Evolutionary conservation across 2,888 invertebrate species (phyloP).

Genomic region (Morpho achilles): DNA sequence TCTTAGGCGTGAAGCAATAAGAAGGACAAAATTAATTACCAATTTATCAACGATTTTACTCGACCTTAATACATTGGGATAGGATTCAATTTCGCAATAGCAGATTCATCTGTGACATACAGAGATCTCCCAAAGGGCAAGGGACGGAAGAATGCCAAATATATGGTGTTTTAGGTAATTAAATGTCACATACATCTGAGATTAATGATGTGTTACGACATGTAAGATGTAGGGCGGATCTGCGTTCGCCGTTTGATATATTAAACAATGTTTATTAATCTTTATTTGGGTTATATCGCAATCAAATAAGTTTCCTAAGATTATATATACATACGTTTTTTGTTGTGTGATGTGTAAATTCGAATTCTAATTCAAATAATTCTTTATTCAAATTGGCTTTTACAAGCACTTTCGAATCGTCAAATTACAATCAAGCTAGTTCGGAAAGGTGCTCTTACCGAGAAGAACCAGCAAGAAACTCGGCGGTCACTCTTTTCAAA

Average conservation of each 20-base stretch:
- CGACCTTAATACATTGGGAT: slow-evolving; percentile 27
- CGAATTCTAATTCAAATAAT: too few species aligned
- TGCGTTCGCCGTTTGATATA: background rate
- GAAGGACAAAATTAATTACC: slow-evolving; percentile 66
- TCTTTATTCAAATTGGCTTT: too few species aligned
- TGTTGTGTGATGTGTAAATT: too few species aligned
- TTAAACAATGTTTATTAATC: slow-evolving; percentile 1
- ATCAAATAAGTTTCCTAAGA: background rate
- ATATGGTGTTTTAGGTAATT: slow-evolving; percentile 79
- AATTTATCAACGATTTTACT: slow-evolving; percentile 22
- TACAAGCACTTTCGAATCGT: too few species aligned
- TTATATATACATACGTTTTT: too few species aligned
- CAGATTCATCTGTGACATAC: slow-evolving; percentile 12
- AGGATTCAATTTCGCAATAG: slow-evolving; percentile 29
- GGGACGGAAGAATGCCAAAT: slow-evolving; percentile 72
- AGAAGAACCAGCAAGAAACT: too few species aligned
- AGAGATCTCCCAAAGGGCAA: slow-evolving; percentile 47
- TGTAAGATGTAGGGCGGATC: slow-evolving; percentile 40
- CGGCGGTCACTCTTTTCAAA: too few species aligned
- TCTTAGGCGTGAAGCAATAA: slow-evolving; percentile 78
- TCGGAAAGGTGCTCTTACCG: too few species aligned
- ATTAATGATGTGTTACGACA: slow-evolving; percentile 76
- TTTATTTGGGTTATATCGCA: too few species aligned
- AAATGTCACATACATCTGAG: slow-evolving; percentile 78
- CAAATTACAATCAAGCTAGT: too few species aligned